A percentile compares a stretch with the other conserved stretches of the same genome.
Evolutionary conservation across 2,797 vertebrate species (phyloP).

Genomic region (Synanceia verrucosa): DNA sequence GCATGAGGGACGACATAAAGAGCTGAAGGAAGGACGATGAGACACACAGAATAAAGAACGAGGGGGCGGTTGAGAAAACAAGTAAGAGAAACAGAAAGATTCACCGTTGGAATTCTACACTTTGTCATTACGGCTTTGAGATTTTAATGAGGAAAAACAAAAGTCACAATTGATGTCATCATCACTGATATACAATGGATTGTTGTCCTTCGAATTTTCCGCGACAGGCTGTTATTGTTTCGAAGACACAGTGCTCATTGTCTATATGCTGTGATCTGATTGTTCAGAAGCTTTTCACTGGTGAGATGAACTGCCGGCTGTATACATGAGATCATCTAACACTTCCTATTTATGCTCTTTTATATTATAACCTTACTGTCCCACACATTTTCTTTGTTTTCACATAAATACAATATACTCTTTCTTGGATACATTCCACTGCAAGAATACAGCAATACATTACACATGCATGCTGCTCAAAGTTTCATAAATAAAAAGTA

Average conservation of each 20-base stretch:
- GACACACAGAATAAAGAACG: background rate
- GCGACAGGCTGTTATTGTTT: conserved; percentile 1
- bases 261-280: background rate
- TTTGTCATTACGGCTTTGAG: conserved; percentile 16
- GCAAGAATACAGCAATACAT: conserved; percentile 33
- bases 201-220: background rate
- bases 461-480: conserved; percentile 57
- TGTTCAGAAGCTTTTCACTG: background rate
- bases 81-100: conserved; percentile 20
- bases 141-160: conserved; percentile 37
- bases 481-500: conserved; percentile 73
- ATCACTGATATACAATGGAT: conserved; percentile 35
- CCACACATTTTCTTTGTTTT: too few species aligned
- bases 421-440: conserved; percentile 3
- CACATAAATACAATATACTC: too few species aligned
- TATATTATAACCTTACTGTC: background rate
- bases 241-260: background rate
- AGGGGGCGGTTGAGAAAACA: conserved; percentile 23
- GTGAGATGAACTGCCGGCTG: background rate
- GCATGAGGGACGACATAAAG: background rate
- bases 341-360: background rate
- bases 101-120: conserved; percentile 14
- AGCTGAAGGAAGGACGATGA: background rate
- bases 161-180: conserved; percentile 63
- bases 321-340: background rate